Conservation (phyloP, 1,140 invertebrate genomes). For the Zaprionus ornatus region DNA sequence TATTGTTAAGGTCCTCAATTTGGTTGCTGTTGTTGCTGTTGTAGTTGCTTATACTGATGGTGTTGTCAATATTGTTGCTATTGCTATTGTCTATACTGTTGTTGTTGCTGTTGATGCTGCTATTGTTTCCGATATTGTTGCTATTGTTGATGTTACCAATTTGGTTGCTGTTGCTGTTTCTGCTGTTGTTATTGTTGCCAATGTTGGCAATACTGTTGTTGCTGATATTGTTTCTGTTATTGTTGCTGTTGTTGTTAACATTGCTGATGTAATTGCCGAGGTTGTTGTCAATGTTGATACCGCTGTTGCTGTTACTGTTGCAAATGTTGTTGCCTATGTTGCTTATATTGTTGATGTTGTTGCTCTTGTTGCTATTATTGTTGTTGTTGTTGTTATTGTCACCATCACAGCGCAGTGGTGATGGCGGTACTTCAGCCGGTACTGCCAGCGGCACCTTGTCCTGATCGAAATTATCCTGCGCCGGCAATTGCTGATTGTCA, state of each 20-base stretch:
- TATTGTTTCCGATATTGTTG: background rate
- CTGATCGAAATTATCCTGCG: background rate
- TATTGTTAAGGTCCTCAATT: no score
- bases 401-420: background rate
- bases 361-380: background rate
- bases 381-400: background rate
- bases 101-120: no score
- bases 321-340: background rate
- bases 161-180: background rate
- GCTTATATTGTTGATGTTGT: background rate
- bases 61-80: background rate
- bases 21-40: background rate
- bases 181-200: background rate
- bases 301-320: background rate
- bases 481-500: background rate
- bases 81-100: background rate
- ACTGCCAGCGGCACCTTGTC: slow-evolving; percentile 3
- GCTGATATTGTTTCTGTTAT: background rate
- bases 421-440: background rate
- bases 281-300: background rate
- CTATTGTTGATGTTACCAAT: background rate
- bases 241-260: background rate
- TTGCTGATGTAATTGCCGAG: background rate
- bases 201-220: background rate
- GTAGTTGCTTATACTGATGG: background rate